phyloP scores from a whole-genome alignment of 53 echinoderm and acorn worm genomes.

The Glandiceps talaboti region DNA sequence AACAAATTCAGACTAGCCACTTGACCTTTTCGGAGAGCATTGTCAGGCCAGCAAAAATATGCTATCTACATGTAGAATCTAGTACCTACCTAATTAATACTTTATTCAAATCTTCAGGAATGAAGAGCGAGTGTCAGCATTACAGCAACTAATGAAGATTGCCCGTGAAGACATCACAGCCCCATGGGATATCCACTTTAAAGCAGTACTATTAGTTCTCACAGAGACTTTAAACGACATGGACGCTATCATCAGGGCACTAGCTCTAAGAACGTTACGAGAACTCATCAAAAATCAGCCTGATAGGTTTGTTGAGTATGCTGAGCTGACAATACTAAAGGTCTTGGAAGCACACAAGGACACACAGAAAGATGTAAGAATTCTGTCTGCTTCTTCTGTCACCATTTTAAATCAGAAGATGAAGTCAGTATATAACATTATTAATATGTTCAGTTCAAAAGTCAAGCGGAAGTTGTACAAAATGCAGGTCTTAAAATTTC shows the following conservation, averaged over 20 bases:
- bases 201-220: constrained; percentile 81
- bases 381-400: no score
- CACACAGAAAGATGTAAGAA: constrained; percentile 59
- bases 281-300: constrained; percentile 89
- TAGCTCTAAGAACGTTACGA: constrained; percentile 74
- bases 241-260: constrained; percentile 85
- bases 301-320: constrained; percentile 88
- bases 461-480: no score
- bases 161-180: constrained; percentile 63
- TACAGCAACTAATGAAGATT: constrained; percentile 81
- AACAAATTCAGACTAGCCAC: no score
- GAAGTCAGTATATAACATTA: no score
- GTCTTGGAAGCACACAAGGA: constrained; percentile 92
- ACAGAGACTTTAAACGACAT: constrained; percentile 82
- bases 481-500: no score
- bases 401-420: no score
- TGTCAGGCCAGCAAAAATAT: no score
- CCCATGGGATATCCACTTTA: constrained; percentile 93
- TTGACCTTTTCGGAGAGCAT: no score
- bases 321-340: constrained; percentile 91
- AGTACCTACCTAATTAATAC: no score
- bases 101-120: constrained; percentile 47
- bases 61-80: no score
- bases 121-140: constrained; percentile 83
- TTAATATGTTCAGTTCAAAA: no score